Percentiles rank a stretch among this genome's conserved stretches.
Evolutionary conservation across 2,113 vertebrate species (phyloP).

Genomic region (Nycticebus coucang): DNA sequence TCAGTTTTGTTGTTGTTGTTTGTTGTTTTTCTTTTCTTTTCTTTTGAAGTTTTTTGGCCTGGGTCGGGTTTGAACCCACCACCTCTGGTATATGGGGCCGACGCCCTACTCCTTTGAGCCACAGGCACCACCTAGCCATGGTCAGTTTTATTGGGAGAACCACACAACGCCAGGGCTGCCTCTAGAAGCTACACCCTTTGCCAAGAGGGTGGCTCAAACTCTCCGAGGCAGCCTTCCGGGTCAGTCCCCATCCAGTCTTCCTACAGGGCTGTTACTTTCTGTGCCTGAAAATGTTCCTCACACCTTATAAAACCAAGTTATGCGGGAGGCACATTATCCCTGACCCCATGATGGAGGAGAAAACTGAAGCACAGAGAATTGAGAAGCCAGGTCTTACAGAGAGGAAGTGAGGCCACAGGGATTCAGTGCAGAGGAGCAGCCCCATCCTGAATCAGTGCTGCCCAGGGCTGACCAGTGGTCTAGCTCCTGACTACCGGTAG

Average conservation of each 20-base stretch:
- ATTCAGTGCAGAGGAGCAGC: no score
- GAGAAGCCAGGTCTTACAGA: background rate
- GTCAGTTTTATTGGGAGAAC: background rate
- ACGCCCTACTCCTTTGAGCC: no score
- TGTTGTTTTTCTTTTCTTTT: no score
- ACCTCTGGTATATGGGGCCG: no score
- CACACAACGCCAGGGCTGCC: background rate
- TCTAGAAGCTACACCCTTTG: background rate
- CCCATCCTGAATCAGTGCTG: background rate
- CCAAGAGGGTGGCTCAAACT: background rate
- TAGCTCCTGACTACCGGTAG: background rate
- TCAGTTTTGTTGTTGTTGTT: background rate
- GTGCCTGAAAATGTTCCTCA: background rate
- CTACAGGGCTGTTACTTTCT: accelerated
- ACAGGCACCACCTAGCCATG: background rate
- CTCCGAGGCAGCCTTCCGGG: background rate
- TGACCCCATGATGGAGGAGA: background rate
- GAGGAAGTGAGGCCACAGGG: accelerated
- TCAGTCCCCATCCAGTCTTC: background rate
- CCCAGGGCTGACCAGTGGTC: background rate
- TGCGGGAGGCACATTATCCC: no score
- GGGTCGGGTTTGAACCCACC: no score
- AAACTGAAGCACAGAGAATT: background rate
- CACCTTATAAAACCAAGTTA: background rate
- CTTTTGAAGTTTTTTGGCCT: no score